These are phyloP conservation scores for Dryadula phaetusa DNA, from an alignment of 2,888 invertebrate genomes.

Conservation along the genomic window DNA sequence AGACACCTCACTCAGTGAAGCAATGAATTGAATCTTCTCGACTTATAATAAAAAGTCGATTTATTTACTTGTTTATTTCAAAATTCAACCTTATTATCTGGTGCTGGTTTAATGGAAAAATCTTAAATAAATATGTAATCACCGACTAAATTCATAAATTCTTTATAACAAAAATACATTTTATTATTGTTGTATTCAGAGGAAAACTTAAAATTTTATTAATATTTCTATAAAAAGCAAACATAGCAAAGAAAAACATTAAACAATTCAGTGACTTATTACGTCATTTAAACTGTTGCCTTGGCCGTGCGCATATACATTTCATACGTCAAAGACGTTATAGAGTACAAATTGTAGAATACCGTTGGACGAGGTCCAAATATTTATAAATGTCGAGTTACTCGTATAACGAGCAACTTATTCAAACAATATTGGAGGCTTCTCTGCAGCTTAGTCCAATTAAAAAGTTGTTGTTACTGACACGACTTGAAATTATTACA, in stretches of 20 bases:
- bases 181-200: neutral
- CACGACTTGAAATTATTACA: slow-evolving; percentile 5
- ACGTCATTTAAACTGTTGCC: slow-evolving; percentile 6
- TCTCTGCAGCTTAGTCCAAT: slow-evolving; percentile 41
- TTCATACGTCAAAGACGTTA: slow-evolving; percentile 23
- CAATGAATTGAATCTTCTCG: slow-evolving; percentile 45
- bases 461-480: slow-evolving; percentile 35
- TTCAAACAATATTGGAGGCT: slow-evolving; percentile 49
- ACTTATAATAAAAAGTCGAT: slow-evolving; percentile 6
- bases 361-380: slow-evolving; percentile 68
- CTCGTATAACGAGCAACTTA: slow-evolving; percentile 68
- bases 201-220: neutral
- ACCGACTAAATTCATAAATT: too few species aligned
- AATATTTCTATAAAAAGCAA: neutral
- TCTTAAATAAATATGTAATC: too few species aligned
- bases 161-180: too few species aligned
- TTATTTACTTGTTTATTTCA: neutral
- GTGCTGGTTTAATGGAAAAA: too few species aligned
- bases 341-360: slow-evolving; percentile 27
- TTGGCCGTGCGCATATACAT: slow-evolving; percentile 7
- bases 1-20: slow-evolving; percentile 41
- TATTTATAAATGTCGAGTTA: slow-evolving; percentile 73
- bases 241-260: slow-evolving; percentile 28
- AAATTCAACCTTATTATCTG: too few species aligned
- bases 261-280: slow-evolving; percentile 31